phyloP scores from a whole-genome alignment of 64 coral and sea anemone species.

The Pocillopora verrucosa region DNA sequence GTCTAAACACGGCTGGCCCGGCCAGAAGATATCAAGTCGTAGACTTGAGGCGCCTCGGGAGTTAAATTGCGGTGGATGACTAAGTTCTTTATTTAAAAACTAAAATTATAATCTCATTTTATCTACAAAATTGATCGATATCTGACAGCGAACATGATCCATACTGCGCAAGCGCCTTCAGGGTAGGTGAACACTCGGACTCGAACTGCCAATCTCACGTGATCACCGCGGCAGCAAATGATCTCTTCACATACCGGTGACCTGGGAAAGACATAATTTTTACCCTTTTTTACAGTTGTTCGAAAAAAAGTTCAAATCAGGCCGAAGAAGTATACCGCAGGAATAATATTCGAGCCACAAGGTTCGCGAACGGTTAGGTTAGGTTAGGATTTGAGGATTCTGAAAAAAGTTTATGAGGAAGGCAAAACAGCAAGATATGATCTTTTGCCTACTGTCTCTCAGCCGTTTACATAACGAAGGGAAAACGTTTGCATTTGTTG shows the following conservation, averaged over 20 bases:
- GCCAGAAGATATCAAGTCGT: no score
- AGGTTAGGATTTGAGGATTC: background rate
- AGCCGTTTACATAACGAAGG: no score
- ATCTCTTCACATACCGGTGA: slow-evolving; percentile 98
- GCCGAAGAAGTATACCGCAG: background rate
- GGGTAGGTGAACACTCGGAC: slow-evolving; percentile 89
- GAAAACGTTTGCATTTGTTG: no score
- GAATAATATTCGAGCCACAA: background rate
- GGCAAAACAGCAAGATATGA: no score
- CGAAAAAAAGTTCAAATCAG: no score
- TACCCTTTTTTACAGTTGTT: background rate
- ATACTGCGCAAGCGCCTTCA: slow-evolving; percentile 92
- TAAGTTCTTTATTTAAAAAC: background rate
- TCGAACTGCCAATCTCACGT: slow-evolving; percentile 83
- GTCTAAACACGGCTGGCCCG: no score
- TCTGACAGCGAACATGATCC: slow-evolving; percentile 99
- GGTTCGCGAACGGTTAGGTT: background rate
- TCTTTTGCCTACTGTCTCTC: no score
- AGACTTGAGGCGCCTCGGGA: background rate
- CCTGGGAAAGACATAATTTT: slow-evolving; percentile 20
- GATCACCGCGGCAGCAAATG: slow-evolving; percentile 94
- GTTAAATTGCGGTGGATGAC: background rate
- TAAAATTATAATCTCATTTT: background rate
- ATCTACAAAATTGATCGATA: slow-evolving; percentile 90
- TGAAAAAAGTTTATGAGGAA: no score